Conservation (phyloP, 2,888 invertebrate genomes). For the Orthosia gracilis region DNA sequence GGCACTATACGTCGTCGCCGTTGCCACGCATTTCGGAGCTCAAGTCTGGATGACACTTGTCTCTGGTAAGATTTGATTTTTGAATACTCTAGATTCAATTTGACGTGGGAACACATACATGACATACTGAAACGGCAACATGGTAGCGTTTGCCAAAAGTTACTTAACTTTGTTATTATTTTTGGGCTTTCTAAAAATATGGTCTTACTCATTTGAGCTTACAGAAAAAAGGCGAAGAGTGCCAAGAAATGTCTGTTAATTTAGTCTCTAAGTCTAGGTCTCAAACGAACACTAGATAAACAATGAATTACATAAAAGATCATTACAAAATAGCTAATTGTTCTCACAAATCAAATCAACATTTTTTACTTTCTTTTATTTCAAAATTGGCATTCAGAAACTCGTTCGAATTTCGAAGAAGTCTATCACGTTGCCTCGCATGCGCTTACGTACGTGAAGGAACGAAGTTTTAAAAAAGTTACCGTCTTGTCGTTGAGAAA, state of each 20-base stretch:
- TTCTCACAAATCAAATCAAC: constrained; percentile 25
- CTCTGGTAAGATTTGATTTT: constrained; percentile 92
- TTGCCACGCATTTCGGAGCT: constrained; percentile 96
- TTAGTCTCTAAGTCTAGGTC: constrained; percentile 44
- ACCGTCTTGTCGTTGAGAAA: constrained; percentile 52
- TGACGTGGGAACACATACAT: background rate
- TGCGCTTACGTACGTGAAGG: constrained; percentile 53
- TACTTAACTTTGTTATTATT: constrained; percentile 22
- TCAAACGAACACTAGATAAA: constrained; percentile 4
- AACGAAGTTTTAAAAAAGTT: constrained; percentile 47
- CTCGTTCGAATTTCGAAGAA: constrained; percentile 62
- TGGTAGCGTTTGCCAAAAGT: constrained; percentile 34
- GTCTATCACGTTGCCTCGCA: constrained; percentile 37
- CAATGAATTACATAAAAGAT: background rate
- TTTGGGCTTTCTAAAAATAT: constrained; percentile 53
- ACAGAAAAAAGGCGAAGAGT: constrained; percentile 42
- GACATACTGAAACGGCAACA: background rate
- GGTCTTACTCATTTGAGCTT: constrained; percentile 33
- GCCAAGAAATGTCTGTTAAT: constrained; percentile 50
- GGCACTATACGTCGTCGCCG: constrained; percentile 94
- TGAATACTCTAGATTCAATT: background rate
- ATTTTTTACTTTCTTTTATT: constrained; percentile 44
- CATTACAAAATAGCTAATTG: background rate
- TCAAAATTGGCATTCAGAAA: constrained; percentile 39
- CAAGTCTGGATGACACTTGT: constrained; percentile 98